These are phyloP conservation scores for Ethmia dodecea DNA, from an alignment of 2,888 invertebrate genomes.

Conservation along the genomic window DNA sequence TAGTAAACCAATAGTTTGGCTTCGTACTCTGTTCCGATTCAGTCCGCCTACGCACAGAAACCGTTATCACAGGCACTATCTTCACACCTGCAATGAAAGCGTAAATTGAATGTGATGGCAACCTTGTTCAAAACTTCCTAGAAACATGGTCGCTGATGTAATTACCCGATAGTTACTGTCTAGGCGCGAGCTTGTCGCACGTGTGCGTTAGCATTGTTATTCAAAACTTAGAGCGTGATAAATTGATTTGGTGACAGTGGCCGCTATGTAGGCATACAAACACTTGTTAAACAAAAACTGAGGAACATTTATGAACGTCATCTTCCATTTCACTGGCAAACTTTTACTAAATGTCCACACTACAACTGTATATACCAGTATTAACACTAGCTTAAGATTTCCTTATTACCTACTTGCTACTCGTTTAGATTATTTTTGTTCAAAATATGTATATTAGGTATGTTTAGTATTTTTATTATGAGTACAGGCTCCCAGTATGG, in stretches of 20 bases:
- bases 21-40: too few relatives aligned
- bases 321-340: conserved; percentile 38
- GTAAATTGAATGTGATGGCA: conserved; percentile 5
- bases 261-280: conserved; percentile 51
- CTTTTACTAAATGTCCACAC: conserved; percentile 1
- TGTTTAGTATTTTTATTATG: too few relatives aligned
- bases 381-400: too few relatives aligned
- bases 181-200: conserved; percentile 53
- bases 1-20: too few relatives aligned
- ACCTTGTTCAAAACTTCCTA: conserved; percentile 28
- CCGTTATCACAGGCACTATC: conserved; percentile 2
- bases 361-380: conserved; percentile 2
- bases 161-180: conserved; percentile 46
- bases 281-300: conserved; percentile 38
- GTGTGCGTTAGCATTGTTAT: conserved; percentile 51
- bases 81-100: conserved; percentile 4
- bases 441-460: too few relatives aligned
- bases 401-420: too few relatives aligned
- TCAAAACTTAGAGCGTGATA: conserved; percentile 54
- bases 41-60: too few relatives aligned
- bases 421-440: too few relatives aligned
- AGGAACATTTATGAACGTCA: conserved; percentile 25
- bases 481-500: too few relatives aligned
- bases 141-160: conserved; percentile 42
- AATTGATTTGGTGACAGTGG: conserved; percentile 60